Conservation (phyloP, 2,797 vertebrate species). For the Coilia nasus region DNA sequence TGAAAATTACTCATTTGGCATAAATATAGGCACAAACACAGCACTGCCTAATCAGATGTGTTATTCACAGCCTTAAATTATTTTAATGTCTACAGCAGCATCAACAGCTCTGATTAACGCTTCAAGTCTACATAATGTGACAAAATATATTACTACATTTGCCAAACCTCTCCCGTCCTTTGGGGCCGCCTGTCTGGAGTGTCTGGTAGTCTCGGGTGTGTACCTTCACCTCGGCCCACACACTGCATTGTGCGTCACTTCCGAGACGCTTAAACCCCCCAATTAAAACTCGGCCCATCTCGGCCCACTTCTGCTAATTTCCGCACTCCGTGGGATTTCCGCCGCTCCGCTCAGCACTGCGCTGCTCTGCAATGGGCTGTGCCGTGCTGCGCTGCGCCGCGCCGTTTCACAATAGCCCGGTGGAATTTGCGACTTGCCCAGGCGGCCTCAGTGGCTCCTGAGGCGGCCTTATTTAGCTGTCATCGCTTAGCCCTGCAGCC, state of each 20-base stretch:
- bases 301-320: background rate
- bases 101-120: background rate
- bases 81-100: background rate
- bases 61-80: background rate
- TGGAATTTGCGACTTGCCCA: constrained; percentile 16
- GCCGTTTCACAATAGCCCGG: background rate
- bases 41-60: background rate
- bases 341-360: too few relatives aligned
- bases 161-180: background rate
- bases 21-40: background rate
- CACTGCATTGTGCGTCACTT: background rate
- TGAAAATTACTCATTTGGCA: background rate
- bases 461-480: constrained; percentile 20
- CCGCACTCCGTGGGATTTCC: background rate
- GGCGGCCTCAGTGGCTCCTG: background rate
- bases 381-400: background rate
- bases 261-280: background rate
- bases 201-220: background rate
- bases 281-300: constrained; percentile 2
- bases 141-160: background rate
- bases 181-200: background rate
- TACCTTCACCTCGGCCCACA: background rate
- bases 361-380: too few relatives aligned
- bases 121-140: background rate
- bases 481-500: constrained; percentile 7